These are phyloP conservation scores for Epiblema foenella DNA, from an alignment of 2,888 invertebrate species.

Conservation along the genomic window DNA sequence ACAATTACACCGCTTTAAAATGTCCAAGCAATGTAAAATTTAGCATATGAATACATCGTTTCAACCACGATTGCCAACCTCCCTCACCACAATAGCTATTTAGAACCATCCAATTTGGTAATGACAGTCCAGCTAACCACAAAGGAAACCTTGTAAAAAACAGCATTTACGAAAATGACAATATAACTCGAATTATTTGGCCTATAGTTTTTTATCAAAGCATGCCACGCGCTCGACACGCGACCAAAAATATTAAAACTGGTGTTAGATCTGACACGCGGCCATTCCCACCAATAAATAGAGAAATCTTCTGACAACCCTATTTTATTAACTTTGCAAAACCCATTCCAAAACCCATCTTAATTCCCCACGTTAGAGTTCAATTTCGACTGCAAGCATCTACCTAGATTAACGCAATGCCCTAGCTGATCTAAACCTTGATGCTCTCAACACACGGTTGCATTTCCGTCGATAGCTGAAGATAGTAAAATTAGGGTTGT, in stretches of 20 bases:
- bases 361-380: constrained; percentile 1
- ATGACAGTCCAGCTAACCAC: constrained; percentile 71
- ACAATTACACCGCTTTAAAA: constrained; percentile 31
- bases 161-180: constrained; percentile 80
- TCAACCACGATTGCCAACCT: constrained; percentile 16
- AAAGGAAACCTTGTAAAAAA: constrained; percentile 69
- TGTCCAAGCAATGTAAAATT: constrained; percentile 33
- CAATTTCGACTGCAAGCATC: neutral
- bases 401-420: neutral
- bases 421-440: constrained; percentile 51
- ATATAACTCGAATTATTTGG: constrained; percentile 81
- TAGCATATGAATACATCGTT: constrained; percentile 41
- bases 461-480: constrained; percentile 46
- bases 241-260: constrained; percentile 82
- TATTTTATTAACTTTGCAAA: constrained; percentile 54
- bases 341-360: constrained; percentile 23
- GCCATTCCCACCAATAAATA: constrained; percentile 84
- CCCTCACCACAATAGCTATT: constrained; percentile 50
- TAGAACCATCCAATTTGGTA: constrained; percentile 70
- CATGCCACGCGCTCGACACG: constrained; percentile 72
- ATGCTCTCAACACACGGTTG: constrained; percentile 35
- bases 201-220: constrained; percentile 84
- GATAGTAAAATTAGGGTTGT: constrained; percentile 73
- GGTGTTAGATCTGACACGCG: constrained; percentile 84
- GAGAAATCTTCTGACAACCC: constrained; percentile 73